Percentiles rank a stretch among this genome's conserved stretches.
Evolutionary conservation across 2,888 invertebrate species (phyloP).

Genomic region (Yponomeuta cagnagella): DNA sequence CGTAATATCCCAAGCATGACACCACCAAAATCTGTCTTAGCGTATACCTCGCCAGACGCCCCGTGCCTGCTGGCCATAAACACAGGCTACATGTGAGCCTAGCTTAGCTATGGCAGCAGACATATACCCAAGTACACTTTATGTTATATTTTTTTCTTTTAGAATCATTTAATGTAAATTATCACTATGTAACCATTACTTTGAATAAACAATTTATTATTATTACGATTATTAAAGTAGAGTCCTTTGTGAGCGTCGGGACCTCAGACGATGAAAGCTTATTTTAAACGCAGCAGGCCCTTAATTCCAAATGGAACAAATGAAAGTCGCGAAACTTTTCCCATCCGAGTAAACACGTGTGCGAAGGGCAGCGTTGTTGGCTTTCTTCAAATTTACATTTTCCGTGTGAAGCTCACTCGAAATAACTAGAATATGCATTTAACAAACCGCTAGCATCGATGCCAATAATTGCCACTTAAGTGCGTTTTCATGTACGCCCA

Average conservation of each 20-base stretch:
- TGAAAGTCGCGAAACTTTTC: neutral
- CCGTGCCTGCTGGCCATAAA: too few species aligned
- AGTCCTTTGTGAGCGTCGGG: neutral
- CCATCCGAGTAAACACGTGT: slow-evolving; percentile 8
- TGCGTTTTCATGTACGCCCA: slow-evolving; percentile 25
- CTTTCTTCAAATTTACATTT: slow-evolving; percentile 16
- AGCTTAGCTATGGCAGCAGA: too few species aligned
- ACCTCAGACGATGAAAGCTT: neutral
- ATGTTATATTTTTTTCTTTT: too few species aligned
- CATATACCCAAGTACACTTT: too few species aligned
- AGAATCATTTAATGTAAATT: too few species aligned
- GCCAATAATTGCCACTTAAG: slow-evolving; percentile 19
- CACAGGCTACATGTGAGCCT: too few species aligned
- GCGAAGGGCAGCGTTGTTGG: neutral
- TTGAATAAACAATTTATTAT: too few species aligned
- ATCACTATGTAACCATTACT: too few species aligned
- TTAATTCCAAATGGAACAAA: neutral
- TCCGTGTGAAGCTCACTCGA: slow-evolving; percentile 10
- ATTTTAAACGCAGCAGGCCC: neutral
- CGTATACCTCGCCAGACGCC: too few species aligned
- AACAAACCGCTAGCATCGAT: slow-evolving; percentile 1
- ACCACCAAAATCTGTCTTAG: too few species aligned
- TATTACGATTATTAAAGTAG: too few species aligned
- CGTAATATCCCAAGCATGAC: too few species aligned
- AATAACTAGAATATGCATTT: slow-evolving; percentile 11